These are phyloP conservation scores for Penaeus monodon DNA, from an alignment of 2,888 invertebrate genomes.

Conservation along the genomic window DNA sequence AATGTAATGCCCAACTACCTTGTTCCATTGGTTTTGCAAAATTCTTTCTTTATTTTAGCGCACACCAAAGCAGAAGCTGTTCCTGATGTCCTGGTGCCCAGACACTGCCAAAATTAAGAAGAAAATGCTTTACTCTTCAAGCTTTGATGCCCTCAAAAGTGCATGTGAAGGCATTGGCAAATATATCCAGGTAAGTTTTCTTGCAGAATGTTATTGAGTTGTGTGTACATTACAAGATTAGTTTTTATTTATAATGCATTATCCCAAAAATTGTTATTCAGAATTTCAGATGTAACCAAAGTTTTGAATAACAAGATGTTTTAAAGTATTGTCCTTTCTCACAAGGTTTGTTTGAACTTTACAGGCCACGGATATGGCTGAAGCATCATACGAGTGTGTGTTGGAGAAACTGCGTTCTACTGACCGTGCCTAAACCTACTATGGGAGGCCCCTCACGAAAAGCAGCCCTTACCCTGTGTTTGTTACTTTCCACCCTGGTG, in stretches of 20 bases:
- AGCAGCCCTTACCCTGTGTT: slow-evolving; percentile 38
- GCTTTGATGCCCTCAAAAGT: slow-evolving; percentile 97
- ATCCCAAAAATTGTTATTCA: too few relatives aligned
- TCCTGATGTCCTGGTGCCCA: slow-evolving; percentile 99
- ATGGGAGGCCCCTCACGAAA: slow-evolving; percentile 48
- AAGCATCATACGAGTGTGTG: slow-evolving; percentile 92
- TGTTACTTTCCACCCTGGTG: slow-evolving; percentile 30
- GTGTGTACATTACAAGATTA: background rate
- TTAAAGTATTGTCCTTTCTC: background rate
- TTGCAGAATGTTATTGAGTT: background rate
- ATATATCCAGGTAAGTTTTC: slow-evolving; percentile 80
- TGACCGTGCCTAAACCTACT: slow-evolving; percentile 76
- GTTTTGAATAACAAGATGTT: background rate
- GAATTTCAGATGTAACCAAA: too few relatives aligned
- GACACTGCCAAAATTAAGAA: slow-evolving; percentile 93
- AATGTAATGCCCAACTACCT: too few relatives aligned
- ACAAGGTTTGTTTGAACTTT: slow-evolving; percentile 39
- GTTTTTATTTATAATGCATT: background rate
- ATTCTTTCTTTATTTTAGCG: slow-evolving; percentile 32
- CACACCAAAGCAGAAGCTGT: slow-evolving; percentile 93
- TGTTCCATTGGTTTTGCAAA: background rate
- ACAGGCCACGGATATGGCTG: slow-evolving; percentile 92
- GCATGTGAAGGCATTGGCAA: slow-evolving; percentile 96
- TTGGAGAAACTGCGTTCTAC: slow-evolving; percentile 94
- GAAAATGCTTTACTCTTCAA: slow-evolving; percentile 88